Evolutionary conservation across 2,888 invertebrate species (phyloP).

Genomic region (Monochamus alternatus): DNA sequence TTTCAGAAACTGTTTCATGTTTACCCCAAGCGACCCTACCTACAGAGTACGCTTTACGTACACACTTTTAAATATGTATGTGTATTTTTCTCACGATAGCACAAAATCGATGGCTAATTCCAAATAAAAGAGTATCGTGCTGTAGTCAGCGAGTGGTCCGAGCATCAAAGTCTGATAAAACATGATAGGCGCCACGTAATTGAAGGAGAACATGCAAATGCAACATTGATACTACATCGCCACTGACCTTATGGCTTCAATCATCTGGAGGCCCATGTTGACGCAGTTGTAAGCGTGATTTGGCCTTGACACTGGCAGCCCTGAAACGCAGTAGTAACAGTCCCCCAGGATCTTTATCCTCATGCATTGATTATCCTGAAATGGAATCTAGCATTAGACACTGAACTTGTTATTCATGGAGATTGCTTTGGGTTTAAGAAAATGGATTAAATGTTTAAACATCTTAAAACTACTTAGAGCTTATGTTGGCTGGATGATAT

Average conservation of each 20-base stretch:
- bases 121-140: no score
- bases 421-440: not conserved
- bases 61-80: no score
- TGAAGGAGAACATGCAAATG: constrained; percentile 15
- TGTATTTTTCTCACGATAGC: no score
- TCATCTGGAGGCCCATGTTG: constrained; percentile 97
- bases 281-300: constrained; percentile 97
- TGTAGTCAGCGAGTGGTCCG: no score
- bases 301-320: constrained; percentile 91
- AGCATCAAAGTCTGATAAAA: no score
- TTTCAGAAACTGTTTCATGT: no score
- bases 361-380: constrained; percentile 95
- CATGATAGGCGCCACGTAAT: not conserved
- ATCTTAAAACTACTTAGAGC: no score
- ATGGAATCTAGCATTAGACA: constrained; percentile 47
- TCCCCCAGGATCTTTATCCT: constrained; percentile 96
- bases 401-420: not conserved
- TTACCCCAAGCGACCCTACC: no score
- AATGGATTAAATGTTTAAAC: no score
- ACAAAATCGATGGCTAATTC: no score
- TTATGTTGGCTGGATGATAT: no score
- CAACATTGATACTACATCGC: not conserved
- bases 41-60: no score
- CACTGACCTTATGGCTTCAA: constrained; percentile 90
- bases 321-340: constrained; percentile 96